Evolutionary conservation across 2,888 invertebrate species (phyloP).

Genomic region (Conomelus anceps): DNA sequence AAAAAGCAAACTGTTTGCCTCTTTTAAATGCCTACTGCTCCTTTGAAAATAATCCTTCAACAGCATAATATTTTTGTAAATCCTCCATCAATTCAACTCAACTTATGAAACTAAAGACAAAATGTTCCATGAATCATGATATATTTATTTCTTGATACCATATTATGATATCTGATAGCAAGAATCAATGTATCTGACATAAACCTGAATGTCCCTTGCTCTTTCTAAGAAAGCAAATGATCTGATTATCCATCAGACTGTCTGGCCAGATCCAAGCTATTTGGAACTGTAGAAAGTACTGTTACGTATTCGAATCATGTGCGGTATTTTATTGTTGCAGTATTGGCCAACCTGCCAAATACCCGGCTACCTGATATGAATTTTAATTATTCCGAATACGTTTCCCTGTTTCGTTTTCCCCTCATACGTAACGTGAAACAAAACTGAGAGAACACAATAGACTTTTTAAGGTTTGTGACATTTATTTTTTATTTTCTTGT

Average conservation of each 20-base stretch:
- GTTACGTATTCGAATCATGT: not conserved
- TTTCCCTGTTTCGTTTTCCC: not conserved
- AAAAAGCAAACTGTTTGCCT: no score
- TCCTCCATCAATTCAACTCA: no score
- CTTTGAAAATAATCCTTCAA: no score
- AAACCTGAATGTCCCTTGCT: not conserved
- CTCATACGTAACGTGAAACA: not conserved
- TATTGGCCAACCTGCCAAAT: not conserved
- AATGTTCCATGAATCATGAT: no score
- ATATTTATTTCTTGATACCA: no score
- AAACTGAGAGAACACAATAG: not conserved
- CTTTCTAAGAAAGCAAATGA: not conserved
- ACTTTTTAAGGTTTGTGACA: not conserved
- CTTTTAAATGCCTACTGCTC: no score
- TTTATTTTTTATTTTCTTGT: no score
- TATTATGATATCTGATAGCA: no score
- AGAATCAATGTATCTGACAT: not conserved
- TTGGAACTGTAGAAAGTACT: not conserved
- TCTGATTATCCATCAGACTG: not conserved
- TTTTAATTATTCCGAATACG: not conserved
- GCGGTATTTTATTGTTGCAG: not conserved
- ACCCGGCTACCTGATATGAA: not conserved
- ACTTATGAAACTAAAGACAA: no score
- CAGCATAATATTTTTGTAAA: no score
- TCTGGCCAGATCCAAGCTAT: not conserved